phyloP scores from a whole-genome alignment of 2,113 vertebrate genomes.

The Andinoacara biseriatus region DNA sequence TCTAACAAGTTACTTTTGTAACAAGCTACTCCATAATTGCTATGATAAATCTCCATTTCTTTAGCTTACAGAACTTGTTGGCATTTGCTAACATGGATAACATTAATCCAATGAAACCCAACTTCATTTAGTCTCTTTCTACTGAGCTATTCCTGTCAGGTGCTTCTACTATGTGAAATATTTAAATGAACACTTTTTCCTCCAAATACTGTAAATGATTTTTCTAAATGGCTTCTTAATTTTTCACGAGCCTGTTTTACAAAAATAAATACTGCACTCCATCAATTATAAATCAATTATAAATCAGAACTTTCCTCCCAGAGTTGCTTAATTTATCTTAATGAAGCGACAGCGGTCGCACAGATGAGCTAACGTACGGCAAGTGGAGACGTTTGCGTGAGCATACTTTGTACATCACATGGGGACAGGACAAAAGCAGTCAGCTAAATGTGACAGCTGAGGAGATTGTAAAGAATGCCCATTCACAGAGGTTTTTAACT shows the following conservation, averaged over 20 bases:
- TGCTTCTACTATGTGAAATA: background rate
- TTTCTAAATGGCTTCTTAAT: background rate
- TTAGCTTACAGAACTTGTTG: no score
- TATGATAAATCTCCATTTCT: no score
- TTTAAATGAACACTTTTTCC: background rate
- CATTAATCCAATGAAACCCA: no score
- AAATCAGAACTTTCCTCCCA: background rate
- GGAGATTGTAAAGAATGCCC: conserved; percentile 29
- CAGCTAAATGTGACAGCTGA: conserved; percentile 49
- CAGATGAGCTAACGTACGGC: background rate
- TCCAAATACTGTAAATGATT: background rate
- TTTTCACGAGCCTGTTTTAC: background rate
- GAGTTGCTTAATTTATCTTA: conserved; percentile 4
- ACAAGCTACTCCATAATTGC: no score
- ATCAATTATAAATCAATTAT: background rate
- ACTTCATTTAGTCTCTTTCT: no score
- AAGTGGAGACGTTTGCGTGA: background rate
- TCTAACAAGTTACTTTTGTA: no score
- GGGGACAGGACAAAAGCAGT: conserved; percentile 44
- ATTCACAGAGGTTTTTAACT: conserved; percentile 20
- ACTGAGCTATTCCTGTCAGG: no score
- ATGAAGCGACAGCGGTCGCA: background rate
- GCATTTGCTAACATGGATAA: no score
- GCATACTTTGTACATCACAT: background rate
- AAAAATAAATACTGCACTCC: background rate